phyloP scores from a whole-genome alignment of 2,888 invertebrate genomes.

The Boloria euphrosyne region DNA sequence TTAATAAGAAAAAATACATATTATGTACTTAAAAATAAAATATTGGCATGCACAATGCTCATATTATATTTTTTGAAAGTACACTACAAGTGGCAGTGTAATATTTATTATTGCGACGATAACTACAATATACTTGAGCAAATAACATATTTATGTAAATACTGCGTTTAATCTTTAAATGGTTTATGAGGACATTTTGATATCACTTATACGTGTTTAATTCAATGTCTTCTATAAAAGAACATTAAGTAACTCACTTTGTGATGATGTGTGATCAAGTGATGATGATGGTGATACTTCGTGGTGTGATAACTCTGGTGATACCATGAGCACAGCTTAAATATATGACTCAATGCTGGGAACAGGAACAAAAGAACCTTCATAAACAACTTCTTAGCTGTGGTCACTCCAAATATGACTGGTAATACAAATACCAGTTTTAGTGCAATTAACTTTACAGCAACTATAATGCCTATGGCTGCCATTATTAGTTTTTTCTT shows the following conservation, averaged over 20 bases:
- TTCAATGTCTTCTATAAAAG: neutral
- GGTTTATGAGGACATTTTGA: too few relatives aligned
- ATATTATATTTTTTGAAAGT: too few relatives aligned
- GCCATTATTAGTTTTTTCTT: conserved; percentile 88
- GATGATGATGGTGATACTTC: conserved; percentile 91
- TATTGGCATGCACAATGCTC: neutral
- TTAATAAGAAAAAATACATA: neutral
- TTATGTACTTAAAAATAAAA: neutral
- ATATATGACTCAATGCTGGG: conserved; percentile 91
- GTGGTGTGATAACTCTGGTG: conserved; percentile 87
- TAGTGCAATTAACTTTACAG: conserved; percentile 90
- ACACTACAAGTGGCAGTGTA: too few relatives aligned
- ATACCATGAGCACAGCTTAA: conserved; percentile 92
- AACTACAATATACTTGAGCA: too few relatives aligned
- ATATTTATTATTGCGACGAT: too few relatives aligned
- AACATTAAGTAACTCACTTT: conserved; percentile 52
- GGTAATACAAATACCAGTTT: conserved; percentile 91
- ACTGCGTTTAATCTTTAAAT: too few relatives aligned
- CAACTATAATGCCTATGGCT: conserved; percentile 88
- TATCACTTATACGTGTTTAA: too few relatives aligned
- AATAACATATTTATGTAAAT: too few relatives aligned
- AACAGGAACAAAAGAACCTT: conserved; percentile 91
- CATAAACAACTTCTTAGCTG: conserved; percentile 91
- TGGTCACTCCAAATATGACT: conserved; percentile 88
- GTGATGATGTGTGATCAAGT: conserved; percentile 90